A percentile compares a stretch with the other conserved stretches of the same genome.
Conservation (phyloP, 1,140 invertebrate genomes). For the Medauroidea extradentata region DNA sequence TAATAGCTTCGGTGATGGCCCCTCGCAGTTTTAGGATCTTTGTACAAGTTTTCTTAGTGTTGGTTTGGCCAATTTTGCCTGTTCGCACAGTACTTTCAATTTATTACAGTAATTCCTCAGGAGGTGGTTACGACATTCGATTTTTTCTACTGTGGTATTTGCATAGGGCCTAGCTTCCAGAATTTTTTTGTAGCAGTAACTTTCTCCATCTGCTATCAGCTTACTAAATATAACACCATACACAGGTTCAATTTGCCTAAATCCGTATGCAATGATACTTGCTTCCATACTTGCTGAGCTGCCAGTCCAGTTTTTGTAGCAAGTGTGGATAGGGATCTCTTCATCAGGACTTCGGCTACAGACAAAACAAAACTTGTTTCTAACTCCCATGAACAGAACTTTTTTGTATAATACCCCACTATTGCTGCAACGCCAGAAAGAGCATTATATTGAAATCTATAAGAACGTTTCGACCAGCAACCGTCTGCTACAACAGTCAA, state of each 20-base stretch:
- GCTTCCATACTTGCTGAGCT: slow-evolving; percentile 28
- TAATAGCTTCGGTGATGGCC: not conserved
- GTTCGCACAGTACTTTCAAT: not conserved
- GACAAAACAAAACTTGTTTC: slow-evolving; percentile 41
- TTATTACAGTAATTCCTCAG: slow-evolving; percentile 17
- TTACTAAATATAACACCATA: slow-evolving; percentile 31
- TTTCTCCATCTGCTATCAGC: slow-evolving; percentile 36
- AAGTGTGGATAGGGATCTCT: slow-evolving; percentile 1
- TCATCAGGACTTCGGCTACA: slow-evolving; percentile 23
- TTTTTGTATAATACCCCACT: slow-evolving; percentile 36
- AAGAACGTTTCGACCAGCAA: slow-evolving; percentile 35
- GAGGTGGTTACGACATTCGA: slow-evolving; percentile 27
- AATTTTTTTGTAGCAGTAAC: slow-evolving; percentile 28
- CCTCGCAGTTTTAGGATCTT: not conserved
- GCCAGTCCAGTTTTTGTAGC: slow-evolving; percentile 24
- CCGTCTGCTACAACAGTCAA: slow-evolving; percentile 38
- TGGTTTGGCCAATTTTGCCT: not conserved
- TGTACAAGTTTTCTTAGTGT: not conserved
- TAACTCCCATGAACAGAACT: slow-evolving; percentile 38
- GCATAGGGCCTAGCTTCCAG: slow-evolving; percentile 21
- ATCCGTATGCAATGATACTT: slow-evolving; percentile 32
- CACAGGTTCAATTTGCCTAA: slow-evolving; percentile 20
- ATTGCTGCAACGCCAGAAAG: slow-evolving; percentile 33
- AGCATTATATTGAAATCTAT: slow-evolving; percentile 29
- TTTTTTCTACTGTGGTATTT: slow-evolving; percentile 26